phyloP scores from a whole-genome alignment of 2,113 vertebrate species.

The Camelus dromedarius region DNA sequence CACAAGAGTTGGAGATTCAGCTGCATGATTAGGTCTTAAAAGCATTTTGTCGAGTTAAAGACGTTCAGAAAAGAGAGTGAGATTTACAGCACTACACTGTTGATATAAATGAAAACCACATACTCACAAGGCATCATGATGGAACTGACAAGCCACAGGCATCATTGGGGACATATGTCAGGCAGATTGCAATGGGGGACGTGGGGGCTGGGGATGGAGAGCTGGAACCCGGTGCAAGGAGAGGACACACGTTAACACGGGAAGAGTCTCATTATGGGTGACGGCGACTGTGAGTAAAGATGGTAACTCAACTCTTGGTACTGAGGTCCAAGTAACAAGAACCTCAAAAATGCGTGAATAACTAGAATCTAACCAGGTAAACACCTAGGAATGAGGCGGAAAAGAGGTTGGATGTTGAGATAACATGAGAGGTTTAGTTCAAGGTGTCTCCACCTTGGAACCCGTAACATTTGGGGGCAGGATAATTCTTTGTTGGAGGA shows the following conservation, averaged over 20 bases:
- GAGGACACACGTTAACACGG: fast-evolving
- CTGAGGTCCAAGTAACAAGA: fast-evolving
- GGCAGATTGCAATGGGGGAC: neutral
- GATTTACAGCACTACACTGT: neutral
- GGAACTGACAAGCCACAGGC: neutral
- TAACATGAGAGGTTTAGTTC: fast-evolving
- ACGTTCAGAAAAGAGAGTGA: too few relatives aligned
- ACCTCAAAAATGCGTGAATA: neutral
- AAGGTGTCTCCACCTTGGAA: neutral
- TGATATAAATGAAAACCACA: neutral
- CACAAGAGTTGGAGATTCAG: fast-evolving
- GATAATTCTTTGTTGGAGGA: neutral
- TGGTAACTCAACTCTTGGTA: fast-evolving
- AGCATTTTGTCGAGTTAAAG: too few relatives aligned
- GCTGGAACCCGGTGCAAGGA: fast-evolving
- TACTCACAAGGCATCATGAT: fast-evolving
- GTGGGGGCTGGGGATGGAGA: too few relatives aligned
- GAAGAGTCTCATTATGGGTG: fast-evolving
- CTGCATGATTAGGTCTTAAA: neutral
- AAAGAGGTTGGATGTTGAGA: neutral
- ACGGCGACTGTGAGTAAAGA: fast-evolving
- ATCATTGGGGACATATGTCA: neutral
- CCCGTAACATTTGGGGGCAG: neutral
- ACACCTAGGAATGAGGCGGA: fast-evolving
- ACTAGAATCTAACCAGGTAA: too few relatives aligned